These are phyloP conservation scores for Phymorhynchus buccinoides DNA, from an alignment of 1,140 invertebrate species.

Conservation along the genomic window DNA sequence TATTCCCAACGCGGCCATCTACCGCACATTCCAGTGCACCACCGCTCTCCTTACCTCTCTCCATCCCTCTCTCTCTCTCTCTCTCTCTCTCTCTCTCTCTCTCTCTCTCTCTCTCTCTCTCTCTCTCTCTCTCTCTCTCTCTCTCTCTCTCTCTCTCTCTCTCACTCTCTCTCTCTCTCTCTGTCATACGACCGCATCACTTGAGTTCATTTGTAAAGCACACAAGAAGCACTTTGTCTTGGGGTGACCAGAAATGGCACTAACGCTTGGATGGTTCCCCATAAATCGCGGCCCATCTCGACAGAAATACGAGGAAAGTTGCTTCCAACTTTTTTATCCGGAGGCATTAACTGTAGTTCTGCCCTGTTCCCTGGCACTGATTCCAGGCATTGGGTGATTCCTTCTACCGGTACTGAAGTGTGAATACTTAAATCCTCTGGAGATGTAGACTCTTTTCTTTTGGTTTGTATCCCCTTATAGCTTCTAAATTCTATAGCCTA, in stretches of 20 bases:
- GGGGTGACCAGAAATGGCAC: neutral
- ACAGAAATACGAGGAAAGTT: neutral
- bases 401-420: too few relatives aligned
- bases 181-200: too few relatives aligned
- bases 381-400: too few relatives aligned
- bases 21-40: too few relatives aligned
- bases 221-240: neutral
- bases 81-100: conserved; percentile 17
- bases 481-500: too few relatives aligned
- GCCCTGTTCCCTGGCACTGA: too few relatives aligned
- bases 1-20: too few relatives aligned
- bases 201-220: neutral
- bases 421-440: too few relatives aligned
- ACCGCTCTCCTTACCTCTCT: neutral
- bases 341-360: neutral
- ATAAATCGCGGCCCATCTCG: neutral
- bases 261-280: neutral
- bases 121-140: neutral
- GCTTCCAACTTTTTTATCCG: neutral
- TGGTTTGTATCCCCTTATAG: neutral
- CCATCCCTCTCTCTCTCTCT: too few relatives aligned
- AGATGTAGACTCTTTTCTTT: neutral
- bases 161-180: neutral
- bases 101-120: conserved; percentile 12
- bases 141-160: neutral